Percentiles rank a stretch among this genome's conserved stretches.
Evolutionary conservation across 1,140 invertebrate species (phyloP).

Genomic region (Macrobrachium nipponense): DNA sequence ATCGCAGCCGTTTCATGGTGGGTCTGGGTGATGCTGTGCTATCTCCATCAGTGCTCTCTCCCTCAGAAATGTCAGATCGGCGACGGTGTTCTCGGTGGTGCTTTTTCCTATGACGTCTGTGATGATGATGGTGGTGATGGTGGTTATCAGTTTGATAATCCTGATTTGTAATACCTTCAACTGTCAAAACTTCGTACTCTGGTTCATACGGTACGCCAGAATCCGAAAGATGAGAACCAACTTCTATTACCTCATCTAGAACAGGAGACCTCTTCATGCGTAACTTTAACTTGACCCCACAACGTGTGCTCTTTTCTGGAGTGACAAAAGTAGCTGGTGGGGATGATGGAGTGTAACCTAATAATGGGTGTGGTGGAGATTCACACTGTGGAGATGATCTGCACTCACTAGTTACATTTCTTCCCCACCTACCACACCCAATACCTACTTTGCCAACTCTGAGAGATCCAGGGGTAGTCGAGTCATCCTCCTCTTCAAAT

Average conservation of each 20-base stretch:
- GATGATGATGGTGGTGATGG: constrained; percentile 48
- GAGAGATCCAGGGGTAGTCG: constrained; percentile 40
- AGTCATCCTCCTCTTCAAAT: constrained; percentile 61
- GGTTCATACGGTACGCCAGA: constrained; percentile 72
- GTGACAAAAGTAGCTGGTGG: constrained; percentile 66
- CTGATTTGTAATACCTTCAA: constrained; percentile 76
- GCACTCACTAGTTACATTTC: constrained; percentile 58
- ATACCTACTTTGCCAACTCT: constrained; percentile 67
- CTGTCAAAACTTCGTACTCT: constrained; percentile 85
- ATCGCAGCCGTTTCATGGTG: constrained; percentile 53
- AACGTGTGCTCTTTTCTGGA: constrained; percentile 70
- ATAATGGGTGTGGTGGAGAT: constrained; percentile 53
- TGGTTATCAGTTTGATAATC: constrained; percentile 42
- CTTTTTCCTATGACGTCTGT: constrained; percentile 40
- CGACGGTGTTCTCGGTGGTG: constrained; percentile 46
- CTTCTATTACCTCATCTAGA: constrained; percentile 85
- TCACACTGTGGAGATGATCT: constrained; percentile 46
- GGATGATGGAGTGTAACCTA: constrained; percentile 37
- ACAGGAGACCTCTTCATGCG: constrained; percentile 88
- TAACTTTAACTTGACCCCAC: constrained; percentile 81
- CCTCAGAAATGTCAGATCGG: constrained; percentile 46
- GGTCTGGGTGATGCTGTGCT: constrained; percentile 39
- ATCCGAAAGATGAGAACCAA: constrained; percentile 72
- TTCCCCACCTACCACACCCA: constrained; percentile 57
- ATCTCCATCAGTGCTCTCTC: constrained; percentile 49